phyloP scores from a whole-genome alignment of 2,113 vertebrate genomes.

The Microtus richardsoni region DNA sequence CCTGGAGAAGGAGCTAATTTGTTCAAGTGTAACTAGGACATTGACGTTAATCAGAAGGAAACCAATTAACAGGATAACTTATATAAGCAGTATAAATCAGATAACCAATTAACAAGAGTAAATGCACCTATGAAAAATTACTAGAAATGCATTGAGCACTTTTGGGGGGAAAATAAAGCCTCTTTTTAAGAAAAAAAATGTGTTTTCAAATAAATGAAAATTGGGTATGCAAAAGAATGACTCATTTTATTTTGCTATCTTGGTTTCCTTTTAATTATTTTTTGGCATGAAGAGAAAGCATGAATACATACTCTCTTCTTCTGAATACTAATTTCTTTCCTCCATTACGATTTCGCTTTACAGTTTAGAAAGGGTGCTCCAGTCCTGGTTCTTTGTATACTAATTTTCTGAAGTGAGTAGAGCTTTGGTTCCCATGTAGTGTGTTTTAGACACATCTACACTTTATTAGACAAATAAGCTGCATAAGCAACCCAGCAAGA shows the following conservation, averaged over 20 bases:
- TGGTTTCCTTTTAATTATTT: conserved; percentile 66
- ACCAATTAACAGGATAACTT: background rate
- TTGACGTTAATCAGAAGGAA: background rate
- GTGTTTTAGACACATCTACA: background rate
- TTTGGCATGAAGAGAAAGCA: conserved; percentile 37
- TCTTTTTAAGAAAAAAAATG: conserved; percentile 61
- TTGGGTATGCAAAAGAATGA: conserved; percentile 45
- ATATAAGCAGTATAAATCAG: conserved; percentile 31
- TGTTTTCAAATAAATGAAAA: conserved; percentile 59
- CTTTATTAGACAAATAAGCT: background rate
- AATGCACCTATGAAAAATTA: conserved; percentile 30
- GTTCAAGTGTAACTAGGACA: background rate
- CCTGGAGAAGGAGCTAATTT: background rate
- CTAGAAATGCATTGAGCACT: conserved; percentile 28
- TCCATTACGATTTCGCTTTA: background rate
- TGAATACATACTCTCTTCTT: background rate
- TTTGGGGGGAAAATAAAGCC: conserved; percentile 18
- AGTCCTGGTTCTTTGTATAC: background rate
- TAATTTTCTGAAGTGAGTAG: background rate
- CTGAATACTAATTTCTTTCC: conserved; percentile 42
- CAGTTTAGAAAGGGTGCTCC: background rate
- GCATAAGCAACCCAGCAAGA: background rate
- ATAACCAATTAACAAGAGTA: conserved; percentile 25
- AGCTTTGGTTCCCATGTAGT: background rate
- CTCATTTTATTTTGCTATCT: conserved; percentile 52